Percentiles rank a stretch among this genome's conserved stretches.
Conservation (phyloP, 2,113 vertebrate genomes). For the Monopterus albus region DNA sequence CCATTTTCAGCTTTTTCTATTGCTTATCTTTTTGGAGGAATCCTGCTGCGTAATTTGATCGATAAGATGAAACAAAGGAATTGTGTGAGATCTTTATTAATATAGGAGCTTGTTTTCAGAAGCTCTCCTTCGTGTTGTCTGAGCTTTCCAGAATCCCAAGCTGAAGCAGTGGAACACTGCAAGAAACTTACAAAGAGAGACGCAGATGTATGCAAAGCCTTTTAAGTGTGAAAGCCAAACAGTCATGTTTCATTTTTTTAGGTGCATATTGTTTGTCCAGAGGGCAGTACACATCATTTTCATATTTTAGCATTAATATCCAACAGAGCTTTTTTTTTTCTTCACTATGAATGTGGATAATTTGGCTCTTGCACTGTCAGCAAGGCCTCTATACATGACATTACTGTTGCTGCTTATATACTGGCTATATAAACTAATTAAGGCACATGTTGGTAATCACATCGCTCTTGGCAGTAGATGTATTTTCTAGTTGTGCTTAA, state of each 20-base stretch:
- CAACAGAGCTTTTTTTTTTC: slow-evolving; percentile 24
- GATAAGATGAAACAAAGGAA: slow-evolving; percentile 2
- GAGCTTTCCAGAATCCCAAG: slow-evolving; percentile 56
- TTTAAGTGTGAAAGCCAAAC: slow-evolving; percentile 79
- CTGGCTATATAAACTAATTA: neutral
- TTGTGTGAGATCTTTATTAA: slow-evolving; percentile 12
- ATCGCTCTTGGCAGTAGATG: neutral
- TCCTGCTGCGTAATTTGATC: slow-evolving; percentile 24
- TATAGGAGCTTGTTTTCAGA: slow-evolving; percentile 35
- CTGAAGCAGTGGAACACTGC: slow-evolving; percentile 41
- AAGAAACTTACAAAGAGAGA: slow-evolving; percentile 55
- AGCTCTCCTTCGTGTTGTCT: slow-evolving; percentile 17
- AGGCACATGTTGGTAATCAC: neutral
- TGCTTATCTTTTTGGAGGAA: neutral
- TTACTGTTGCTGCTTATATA: slow-evolving; percentile 6
- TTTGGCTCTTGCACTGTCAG: slow-evolving; percentile 17
- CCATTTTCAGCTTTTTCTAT: neutral
- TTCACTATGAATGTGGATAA: slow-evolving; percentile 50
- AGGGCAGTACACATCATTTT: slow-evolving; percentile 65
- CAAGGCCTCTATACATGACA: neutral
- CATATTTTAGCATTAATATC: slow-evolving; percentile 73
- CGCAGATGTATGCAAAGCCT: slow-evolving; percentile 75
- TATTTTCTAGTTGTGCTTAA: neutral
- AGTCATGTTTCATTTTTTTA: slow-evolving; percentile 65
- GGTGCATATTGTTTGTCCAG: slow-evolving; percentile 60